Evolutionary conservation across 2,113 vertebrate genomes (phyloP).

Genomic region (Psophia crepitans): DNA sequence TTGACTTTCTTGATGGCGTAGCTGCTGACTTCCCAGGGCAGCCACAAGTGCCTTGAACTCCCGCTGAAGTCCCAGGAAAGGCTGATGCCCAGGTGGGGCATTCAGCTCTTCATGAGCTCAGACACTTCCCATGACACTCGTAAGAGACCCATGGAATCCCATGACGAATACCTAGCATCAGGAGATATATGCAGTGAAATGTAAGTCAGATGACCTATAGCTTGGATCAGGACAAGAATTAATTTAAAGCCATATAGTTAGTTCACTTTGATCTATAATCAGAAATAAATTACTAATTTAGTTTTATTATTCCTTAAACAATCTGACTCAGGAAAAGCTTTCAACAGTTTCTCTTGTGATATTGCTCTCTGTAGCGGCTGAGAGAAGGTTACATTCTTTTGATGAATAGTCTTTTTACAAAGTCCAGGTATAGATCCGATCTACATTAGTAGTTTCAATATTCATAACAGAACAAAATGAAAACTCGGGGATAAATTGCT

Average conservation of each 20-base stretch:
- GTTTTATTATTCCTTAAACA: background rate
- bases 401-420: background rate
- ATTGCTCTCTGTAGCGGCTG: background rate
- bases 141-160: background rate
- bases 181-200: background rate
- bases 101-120: background rate
- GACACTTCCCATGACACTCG: background rate
- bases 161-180: too few relatives aligned
- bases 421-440: background rate
- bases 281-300: background rate
- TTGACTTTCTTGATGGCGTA: background rate
- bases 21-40: background rate
- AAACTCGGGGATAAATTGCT: background rate
- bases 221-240: background rate
- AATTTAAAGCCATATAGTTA: background rate
- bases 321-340: background rate
- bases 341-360: background rate
- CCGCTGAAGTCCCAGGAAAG: background rate
- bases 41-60: fast-evolving
- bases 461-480: background rate
- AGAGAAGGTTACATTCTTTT: background rate
- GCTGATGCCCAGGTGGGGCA: background rate
- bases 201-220: background rate
- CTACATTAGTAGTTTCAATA: background rate
- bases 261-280: background rate